phyloP scores from a whole-genome alignment of 1,140 invertebrate species.

The Coelopa frigida region DNA sequence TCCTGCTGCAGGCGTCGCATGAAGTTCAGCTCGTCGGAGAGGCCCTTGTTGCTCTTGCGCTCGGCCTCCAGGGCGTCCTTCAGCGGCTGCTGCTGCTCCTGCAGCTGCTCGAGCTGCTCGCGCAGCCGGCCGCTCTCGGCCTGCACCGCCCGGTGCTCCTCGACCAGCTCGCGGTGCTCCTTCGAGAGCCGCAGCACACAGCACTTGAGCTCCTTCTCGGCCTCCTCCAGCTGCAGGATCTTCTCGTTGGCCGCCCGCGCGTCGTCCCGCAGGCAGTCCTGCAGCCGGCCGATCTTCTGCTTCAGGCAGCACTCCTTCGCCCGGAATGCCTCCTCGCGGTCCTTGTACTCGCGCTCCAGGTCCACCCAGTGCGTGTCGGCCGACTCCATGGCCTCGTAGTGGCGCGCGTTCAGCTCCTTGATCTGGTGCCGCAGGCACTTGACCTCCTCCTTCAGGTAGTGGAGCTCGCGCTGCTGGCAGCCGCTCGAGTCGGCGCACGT shows the following conservation, averaged over 20 bases:
- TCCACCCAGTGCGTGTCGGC: constrained; percentile 67
- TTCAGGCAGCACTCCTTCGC: constrained; percentile 35
- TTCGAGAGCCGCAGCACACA: constrained; percentile 49
- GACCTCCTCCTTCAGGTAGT: constrained; percentile 33
- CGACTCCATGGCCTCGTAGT: constrained; percentile 64
- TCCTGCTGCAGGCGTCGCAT: constrained; percentile 44
- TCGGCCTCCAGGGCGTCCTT: constrained; percentile 32
- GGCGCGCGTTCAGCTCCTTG: constrained; percentile 58
- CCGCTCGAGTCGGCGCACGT: not conserved
- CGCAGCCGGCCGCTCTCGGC: constrained; percentile 45
- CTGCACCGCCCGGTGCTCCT: constrained; percentile 45
- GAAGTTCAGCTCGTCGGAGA: constrained; percentile 33
- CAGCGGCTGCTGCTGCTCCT: constrained; percentile 23
- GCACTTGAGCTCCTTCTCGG: constrained; percentile 47
- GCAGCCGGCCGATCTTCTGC: constrained; percentile 35
- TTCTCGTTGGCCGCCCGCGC: constrained; percentile 37
- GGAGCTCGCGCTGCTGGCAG: constrained; percentile 24
- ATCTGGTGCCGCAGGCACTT: constrained; percentile 47
- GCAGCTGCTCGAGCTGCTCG: constrained; percentile 20
- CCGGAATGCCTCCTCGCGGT: constrained; percentile 48
- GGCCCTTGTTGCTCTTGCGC: constrained; percentile 22
- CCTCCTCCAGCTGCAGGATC: constrained; percentile 49
- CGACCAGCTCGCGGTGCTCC: constrained; percentile 44
- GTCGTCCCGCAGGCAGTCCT: constrained; percentile 37
- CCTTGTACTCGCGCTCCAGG: constrained; percentile 58